phyloP scores from a whole-genome alignment of 2,797 vertebrate genomes.

The Cynodonichthys magdalenae region DNA sequence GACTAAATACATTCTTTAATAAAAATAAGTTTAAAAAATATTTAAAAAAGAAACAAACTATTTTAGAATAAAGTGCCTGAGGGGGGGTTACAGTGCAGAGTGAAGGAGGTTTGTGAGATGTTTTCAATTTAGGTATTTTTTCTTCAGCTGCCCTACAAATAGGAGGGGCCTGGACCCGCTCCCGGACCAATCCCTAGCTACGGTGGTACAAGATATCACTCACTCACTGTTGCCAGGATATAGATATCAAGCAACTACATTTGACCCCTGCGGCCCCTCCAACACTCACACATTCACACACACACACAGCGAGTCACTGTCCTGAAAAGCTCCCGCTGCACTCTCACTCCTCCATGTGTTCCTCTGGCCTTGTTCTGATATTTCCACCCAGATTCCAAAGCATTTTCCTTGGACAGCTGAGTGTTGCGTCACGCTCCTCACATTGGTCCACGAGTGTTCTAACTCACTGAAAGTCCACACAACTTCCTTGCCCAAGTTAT shows the following conservation, averaged over 20 bases:
- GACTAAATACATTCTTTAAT: slow-evolving; percentile 65
- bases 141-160: slow-evolving; percentile 80
- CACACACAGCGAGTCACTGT: slow-evolving; percentile 25
- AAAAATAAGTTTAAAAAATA: slow-evolving; percentile 56
- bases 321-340: slow-evolving; percentile 62
- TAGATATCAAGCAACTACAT: slow-evolving; percentile 88
- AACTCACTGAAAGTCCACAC: slow-evolving; percentile 10
- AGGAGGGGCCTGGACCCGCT: slow-evolving; percentile 83
- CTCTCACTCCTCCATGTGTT: slow-evolving; percentile 46
- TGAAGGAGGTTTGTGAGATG: slow-evolving; percentile 83
- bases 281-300: not conserved
- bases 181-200: slow-evolving; percentile 88
- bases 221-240: slow-evolving; percentile 87
- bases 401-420: slow-evolving; percentile 28
- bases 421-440: slow-evolving; percentile 60
- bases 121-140: slow-evolving; percentile 89
- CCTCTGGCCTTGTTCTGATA: slow-evolving; percentile 47
- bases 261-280: slow-evolving; percentile 52
- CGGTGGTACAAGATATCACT: slow-evolving; percentile 82
- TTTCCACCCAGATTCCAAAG: slow-evolving; percentile 61
- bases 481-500: slow-evolving; percentile 5
- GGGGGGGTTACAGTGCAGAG: slow-evolving; percentile 87
- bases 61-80: slow-evolving; percentile 79
- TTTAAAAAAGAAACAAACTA: slow-evolving; percentile 77
- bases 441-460: slow-evolving; percentile 16